Evolutionary conservation across 2,113 vertebrate species (phyloP).

Genomic region (Ammodytes dubius): DNA sequence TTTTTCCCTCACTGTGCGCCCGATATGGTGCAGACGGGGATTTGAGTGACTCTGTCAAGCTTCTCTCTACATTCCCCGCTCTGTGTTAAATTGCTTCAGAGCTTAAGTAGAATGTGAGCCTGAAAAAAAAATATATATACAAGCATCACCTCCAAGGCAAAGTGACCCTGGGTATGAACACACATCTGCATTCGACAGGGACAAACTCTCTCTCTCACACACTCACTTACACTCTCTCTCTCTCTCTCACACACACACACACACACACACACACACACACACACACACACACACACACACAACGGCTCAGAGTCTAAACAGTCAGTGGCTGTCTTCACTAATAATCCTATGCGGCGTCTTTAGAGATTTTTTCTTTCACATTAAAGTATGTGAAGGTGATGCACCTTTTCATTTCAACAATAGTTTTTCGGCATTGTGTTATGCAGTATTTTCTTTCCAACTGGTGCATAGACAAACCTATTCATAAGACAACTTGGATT

Average conservation of each 20-base stretch:
- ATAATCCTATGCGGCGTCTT: background rate
- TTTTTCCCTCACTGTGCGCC: slow-evolving; percentile 57
- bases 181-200: background rate
- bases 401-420: background rate
- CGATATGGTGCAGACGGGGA: slow-evolving; percentile 65
- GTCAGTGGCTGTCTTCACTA: background rate
- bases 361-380: background rate
- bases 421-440: background rate
- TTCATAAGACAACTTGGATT: background rate
- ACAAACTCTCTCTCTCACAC: slow-evolving; percentile 33
- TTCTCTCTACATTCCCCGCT: slow-evolving; percentile 55
- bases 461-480: background rate
- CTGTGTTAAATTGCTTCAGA: slow-evolving; percentile 78
- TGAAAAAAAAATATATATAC: slow-evolving; percentile 53
- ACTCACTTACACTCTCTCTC: background rate
- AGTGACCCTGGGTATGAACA: slow-evolving; percentile 62
- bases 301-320: background rate
- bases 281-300: background rate
- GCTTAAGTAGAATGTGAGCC: slow-evolving; percentile 69
- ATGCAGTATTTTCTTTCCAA: background rate
- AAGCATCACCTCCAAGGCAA: slow-evolving; percentile 70
- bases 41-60: slow-evolving; percentile 78
- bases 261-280: slow-evolving; percentile 18
- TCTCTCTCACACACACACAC: slow-evolving; percentile 16
- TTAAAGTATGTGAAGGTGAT: background rate